These are phyloP conservation scores for Eucriotettix oculatus DNA, from an alignment of 2,888 invertebrate species.

Conservation along the genomic window DNA sequence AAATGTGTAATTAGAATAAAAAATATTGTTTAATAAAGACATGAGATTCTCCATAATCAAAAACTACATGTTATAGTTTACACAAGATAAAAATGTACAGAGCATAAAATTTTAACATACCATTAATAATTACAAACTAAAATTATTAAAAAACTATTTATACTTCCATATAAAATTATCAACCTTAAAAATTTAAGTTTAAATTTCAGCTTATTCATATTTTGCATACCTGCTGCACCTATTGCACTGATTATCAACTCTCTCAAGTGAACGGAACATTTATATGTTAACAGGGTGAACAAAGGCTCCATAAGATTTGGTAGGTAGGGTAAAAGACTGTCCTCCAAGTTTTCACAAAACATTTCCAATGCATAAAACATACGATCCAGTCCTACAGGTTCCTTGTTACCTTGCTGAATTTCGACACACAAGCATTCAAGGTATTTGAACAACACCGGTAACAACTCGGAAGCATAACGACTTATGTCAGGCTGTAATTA, in stretches of 20 bases:
- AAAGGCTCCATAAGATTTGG: conserved; percentile 54
- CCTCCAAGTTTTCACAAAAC: conserved; percentile 60
- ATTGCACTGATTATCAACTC: conserved; percentile 53
- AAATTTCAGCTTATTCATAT: no score
- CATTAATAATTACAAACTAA: no score
- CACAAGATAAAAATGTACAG: no score
- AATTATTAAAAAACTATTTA: no score
- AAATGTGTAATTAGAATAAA: no score
- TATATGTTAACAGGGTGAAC: conserved; percentile 39
- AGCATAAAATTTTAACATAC: no score
- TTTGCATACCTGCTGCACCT: conserved; percentile 34
- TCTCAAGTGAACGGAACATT: conserved; percentile 40
- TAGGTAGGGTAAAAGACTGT: conserved; percentile 52
- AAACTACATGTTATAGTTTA: no score
- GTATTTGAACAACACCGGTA: conserved; percentile 55
- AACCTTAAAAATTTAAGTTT: no score
- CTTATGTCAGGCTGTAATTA: conserved; percentile 50
- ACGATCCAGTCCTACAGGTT: conserved; percentile 46
- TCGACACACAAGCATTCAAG: conserved; percentile 40
- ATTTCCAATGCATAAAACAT: conserved; percentile 68
- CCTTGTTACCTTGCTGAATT: conserved; percentile 34
- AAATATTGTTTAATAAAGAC: no score
- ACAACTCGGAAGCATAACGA: conserved; percentile 47
- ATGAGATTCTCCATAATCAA: no score
- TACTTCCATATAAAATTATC: no score